These are phyloP conservation scores for Eulithis testata DNA, from an alignment of 2,888 invertebrate genomes.

Conservation along the genomic window DNA sequence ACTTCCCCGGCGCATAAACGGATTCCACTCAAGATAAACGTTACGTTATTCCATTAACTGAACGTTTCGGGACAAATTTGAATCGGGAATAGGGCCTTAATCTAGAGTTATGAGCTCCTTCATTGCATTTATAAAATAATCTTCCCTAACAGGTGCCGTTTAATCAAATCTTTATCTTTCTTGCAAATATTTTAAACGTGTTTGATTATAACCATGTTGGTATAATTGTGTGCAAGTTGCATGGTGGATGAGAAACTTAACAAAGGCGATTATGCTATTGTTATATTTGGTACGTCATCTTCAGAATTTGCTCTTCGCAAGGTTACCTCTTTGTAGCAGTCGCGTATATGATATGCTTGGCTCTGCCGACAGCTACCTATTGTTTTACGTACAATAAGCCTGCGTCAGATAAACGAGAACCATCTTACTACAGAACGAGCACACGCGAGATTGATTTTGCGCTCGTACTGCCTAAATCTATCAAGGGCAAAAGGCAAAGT, in stretches of 20 bases:
- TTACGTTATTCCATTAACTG: constrained; percentile 42
- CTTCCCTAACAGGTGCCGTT: constrained; percentile 31
- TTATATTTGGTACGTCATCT: constrained; percentile 59
- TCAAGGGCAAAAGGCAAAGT: constrained; percentile 59
- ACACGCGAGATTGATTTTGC: constrained; percentile 45
- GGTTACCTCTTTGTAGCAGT: constrained; percentile 53
- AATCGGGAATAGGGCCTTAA: constrained; percentile 40
- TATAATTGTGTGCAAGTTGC: constrained; percentile 48
- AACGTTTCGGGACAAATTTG: constrained; percentile 44
- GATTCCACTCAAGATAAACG: constrained; percentile 38
- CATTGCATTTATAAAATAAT: constrained; percentile 37
- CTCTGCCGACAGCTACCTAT: constrained; percentile 55
- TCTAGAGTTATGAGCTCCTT: constrained; percentile 39
- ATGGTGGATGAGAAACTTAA: constrained; percentile 56
- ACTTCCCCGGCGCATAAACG: constrained; percentile 36
- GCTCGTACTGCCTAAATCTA: constrained; percentile 48
- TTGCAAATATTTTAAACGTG: background rate
- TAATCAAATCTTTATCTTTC: constrained; percentile 31
- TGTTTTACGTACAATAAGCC: constrained; percentile 62
- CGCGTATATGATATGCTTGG: constrained; percentile 45
- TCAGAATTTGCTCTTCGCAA: constrained; percentile 58
- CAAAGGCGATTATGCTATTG: constrained; percentile 66
- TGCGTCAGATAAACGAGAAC: constrained; percentile 53
- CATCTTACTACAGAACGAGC: constrained; percentile 48
- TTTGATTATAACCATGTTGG: background rate